Evolutionary conservation across 2,797 vertebrate genomes (phyloP), one percentile per base, ranked within the genome.

Genomic region (Neomorphus geoffroyi): DNA sequence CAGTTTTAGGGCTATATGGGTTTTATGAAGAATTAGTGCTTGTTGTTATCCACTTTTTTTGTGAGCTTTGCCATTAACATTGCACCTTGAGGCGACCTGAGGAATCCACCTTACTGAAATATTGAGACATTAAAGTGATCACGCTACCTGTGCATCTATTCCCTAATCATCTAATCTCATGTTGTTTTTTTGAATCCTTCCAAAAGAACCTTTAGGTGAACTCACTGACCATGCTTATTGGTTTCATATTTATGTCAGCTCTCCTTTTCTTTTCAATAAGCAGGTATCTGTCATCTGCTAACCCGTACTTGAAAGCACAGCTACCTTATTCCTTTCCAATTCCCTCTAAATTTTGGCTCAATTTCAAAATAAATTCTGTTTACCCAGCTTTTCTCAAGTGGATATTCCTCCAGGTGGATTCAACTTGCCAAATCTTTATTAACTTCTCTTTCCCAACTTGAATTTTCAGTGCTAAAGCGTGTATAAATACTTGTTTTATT

Each of bases 321-420:
- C 62, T 72, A 45, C 45, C 22, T 75, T 60, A 26, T 71, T 81
- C 45, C 61, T 74, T 56, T 30, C 28, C 45, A 28, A 11, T 62
- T 87, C 11, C 9, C 35, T 80, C 14, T 62, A 81, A 56, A 5
- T 93, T 94, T 69, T 81, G 66, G 46, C 92, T 88, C 51, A 72
- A 18, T 93, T 93, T 93, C 70, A 84, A 54, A 88, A 39, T 39
- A 51, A 77, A 88, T 86, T 28, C n/a, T 75, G 22, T 90, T 92
- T 90, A 88, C 39, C 11, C 32, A 70, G 24, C 30, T 86, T 92
- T 65, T 48, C 32, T 70, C 43, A 70, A 90, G 77, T 48, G 73
- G 19, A 45, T 62, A 43, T 90, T 30, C 23, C 54, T 88, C 86
- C 35, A 79, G 54, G n/a, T 80, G 90, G 39, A 61, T 79, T 81